Percentiles rank a stretch among this genome's conserved stretches.
Evolutionary conservation across 1,140 invertebrate genomes (phyloP).

Genomic region (Muscidifurax raptorellus): DNA sequence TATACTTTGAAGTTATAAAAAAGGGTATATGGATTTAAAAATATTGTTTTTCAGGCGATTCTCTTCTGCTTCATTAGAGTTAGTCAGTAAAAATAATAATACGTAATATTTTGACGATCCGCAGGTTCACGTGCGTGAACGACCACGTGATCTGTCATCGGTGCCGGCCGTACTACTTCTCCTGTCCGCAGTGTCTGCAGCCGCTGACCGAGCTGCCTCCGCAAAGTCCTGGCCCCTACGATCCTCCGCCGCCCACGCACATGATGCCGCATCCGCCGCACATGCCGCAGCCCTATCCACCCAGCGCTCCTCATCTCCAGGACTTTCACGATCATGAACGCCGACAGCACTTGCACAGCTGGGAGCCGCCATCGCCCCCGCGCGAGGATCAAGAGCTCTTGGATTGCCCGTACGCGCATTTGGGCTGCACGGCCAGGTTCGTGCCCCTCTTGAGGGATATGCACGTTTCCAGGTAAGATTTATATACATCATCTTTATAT

Average conservation of each 20-base stretch:
- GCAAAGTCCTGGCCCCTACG: slow-evolving; percentile 1
- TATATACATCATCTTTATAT: not conserved
- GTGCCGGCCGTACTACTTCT: slow-evolving; percentile 67
- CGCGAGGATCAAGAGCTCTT: slow-evolving; percentile 54
- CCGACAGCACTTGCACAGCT: slow-evolving; percentile 47
- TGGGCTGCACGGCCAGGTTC: slow-evolving; percentile 67
- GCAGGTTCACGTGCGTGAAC: slow-evolving; percentile 57
- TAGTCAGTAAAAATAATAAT: not conserved
- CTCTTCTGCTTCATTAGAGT: no score
- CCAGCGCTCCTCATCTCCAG: not conserved
- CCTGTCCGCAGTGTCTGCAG: slow-evolving; percentile 62
- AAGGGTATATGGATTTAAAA: no score
- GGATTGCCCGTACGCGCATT: slow-evolving; percentile 61
- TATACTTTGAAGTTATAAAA: no score
- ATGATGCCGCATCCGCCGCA: slow-evolving; percentile 55
- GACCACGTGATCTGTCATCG: slow-evolving; percentile 65
- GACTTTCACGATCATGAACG: slow-evolving; percentile 17
- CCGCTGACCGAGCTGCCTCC: slow-evolving; percentile 44
- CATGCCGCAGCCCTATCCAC: not conserved
- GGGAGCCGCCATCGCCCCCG: slow-evolving; percentile 46
- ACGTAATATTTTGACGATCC: not conserved
- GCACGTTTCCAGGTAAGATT: slow-evolving; percentile 66
- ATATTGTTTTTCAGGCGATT: no score
- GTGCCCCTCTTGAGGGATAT: slow-evolving; percentile 59
- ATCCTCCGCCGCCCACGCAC: slow-evolving; percentile 50